Percentiles rank a stretch among this genome's conserved stretches.
Conservation (phyloP, 2,113 vertebrate species). For the Hippocampus comes region DNA sequence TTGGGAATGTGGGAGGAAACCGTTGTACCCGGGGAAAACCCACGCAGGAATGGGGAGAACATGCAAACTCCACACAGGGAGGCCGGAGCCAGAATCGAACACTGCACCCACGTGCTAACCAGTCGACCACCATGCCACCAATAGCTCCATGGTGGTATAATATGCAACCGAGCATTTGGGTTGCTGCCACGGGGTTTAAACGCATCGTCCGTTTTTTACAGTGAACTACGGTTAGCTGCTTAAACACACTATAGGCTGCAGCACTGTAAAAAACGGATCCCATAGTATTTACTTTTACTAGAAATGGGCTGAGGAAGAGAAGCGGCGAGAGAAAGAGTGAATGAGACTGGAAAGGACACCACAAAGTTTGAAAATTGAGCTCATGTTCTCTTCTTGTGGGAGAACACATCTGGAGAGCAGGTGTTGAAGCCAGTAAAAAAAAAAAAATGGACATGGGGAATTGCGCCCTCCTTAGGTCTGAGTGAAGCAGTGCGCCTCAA, state of each 20-base stretch:
- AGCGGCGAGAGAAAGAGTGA: background rate
- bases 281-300: conserved; percentile 5
- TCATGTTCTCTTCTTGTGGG: conserved; percentile 49
- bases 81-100: too few species aligned
- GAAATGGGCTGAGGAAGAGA: background rate
- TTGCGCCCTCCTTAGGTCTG: conserved; percentile 63
- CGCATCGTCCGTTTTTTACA: background rate
- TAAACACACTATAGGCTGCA: background rate
- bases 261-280: conserved; percentile 1
- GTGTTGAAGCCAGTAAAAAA: conserved; percentile 63
- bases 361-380: conserved; percentile 56
- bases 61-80: too few species aligned
- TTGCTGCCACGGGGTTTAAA: background rate
- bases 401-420: conserved; percentile 74
- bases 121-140: too few species aligned
- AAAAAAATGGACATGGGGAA: conserved; percentile 30
- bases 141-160: background rate
- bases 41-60: too few species aligned
- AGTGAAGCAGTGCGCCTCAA: conserved; percentile 16
- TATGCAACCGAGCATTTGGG: background rate
- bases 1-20: too few species aligned
- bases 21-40: too few species aligned
- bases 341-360: conserved; percentile 18
- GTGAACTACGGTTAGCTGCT: background rate
- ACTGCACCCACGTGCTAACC: too few species aligned